phyloP scores from a whole-genome alignment of 2,113 vertebrate genomes.

The Gorsachius goisagi region DNA sequence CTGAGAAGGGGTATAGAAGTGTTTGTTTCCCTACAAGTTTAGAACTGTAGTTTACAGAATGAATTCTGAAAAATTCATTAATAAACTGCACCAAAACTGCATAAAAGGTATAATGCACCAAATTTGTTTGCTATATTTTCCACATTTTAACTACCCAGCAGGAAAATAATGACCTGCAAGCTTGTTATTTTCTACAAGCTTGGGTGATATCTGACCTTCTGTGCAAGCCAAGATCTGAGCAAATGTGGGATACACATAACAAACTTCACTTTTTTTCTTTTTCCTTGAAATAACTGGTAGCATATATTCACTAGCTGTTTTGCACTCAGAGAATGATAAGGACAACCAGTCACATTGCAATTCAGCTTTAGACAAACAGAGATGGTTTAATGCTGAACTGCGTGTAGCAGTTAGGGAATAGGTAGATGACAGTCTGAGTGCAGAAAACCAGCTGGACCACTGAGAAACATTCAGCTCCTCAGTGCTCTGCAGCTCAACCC shows the following conservation, averaged over 20 bases:
- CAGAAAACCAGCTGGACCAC: neutral
- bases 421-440: neutral
- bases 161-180: neutral
- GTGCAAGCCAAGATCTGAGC: neutral
- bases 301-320: neutral
- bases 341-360: neutral
- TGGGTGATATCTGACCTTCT: neutral
- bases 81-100: neutral
- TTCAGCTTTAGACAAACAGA: neutral
- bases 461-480: neutral
- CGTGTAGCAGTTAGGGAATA: neutral
- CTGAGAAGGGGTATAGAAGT: neutral
- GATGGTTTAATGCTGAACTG: neutral
- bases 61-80: neutral
- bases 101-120: neutral
- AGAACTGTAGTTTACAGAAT: neutral
- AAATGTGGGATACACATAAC: neutral
- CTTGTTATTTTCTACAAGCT: neutral
- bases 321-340: neutral
- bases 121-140: neutral
- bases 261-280: neutral
- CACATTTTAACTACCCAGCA: neutral
- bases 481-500: neutral
- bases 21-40: neutral
- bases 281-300: neutral